phyloP scores from a whole-genome alignment of 1,140 invertebrate species.

The Tetragonula clypearis region DNA sequence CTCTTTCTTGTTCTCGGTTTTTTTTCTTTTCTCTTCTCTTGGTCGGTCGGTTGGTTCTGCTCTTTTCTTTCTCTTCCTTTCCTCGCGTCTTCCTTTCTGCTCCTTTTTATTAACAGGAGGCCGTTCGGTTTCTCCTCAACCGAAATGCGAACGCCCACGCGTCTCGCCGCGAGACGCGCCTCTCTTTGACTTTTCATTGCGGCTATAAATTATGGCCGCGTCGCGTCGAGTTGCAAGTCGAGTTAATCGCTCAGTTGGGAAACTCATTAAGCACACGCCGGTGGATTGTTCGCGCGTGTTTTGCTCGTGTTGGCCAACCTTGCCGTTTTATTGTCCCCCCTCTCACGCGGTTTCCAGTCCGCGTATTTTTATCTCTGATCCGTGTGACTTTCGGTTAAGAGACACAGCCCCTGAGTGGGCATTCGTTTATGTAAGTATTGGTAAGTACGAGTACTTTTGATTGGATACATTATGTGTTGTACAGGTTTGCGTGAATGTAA shows the following conservation, averaged over 20 bases:
- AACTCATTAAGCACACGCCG: constrained; percentile 25
- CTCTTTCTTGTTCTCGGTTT: no score
- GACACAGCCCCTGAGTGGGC: no score
- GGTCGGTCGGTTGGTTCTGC: no score
- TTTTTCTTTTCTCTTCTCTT: no score
- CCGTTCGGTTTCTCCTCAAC: constrained; percentile 10
- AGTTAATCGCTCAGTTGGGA: constrained; percentile 1
- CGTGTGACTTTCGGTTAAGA: no score
- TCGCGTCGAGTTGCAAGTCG: background rate
- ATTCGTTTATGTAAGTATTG: no score
- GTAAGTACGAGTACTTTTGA: no score
- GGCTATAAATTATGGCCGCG: constrained; percentile 34
- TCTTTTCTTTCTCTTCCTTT: no score
- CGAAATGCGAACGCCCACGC: constrained; percentile 33
- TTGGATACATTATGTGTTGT: no score
- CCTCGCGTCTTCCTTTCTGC: background rate
- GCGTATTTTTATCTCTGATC: no score
- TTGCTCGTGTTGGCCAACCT: background rate
- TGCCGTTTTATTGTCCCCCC: background rate
- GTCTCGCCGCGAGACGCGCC: background rate
- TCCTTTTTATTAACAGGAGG: background rate
- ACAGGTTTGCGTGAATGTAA: no score
- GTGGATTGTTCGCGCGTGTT: background rate
- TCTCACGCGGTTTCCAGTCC: no score
- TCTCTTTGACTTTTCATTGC: constrained; percentile 13